Evolutionary conservation across 2,113 vertebrate genomes (phyloP), one percentile per base, ranked within the genome.

Genomic region (Terrapene triunguis): DNA sequence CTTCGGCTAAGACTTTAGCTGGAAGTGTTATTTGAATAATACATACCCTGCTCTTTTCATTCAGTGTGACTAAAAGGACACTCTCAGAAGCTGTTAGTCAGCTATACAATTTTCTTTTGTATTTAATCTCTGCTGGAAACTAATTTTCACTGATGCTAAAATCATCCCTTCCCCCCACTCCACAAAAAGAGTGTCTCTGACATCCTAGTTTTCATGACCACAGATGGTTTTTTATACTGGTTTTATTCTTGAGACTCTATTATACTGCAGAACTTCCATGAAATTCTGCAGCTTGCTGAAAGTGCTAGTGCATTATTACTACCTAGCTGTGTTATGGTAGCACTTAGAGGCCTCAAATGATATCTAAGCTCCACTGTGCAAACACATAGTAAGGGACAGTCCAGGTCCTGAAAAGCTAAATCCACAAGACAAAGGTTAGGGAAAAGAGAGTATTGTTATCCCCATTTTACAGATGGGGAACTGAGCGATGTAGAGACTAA

Each of bases 141-240:
- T 2, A 6, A 8, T 80, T 65, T 53, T 42, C 14, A 35, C 50
- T 82, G n/a, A 19, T 42, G 65, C 1, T 27, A 53, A 53, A 48
- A 82, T 59, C 83, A 3, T 22, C 35, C 65, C 35, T 8, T n/a
- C 65, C 17, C 65, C 8, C 8, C 35, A 9, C 35, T 10, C 65
- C 17, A 17, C 2, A 17, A 81, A 48, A 54, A 88, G 19, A 2
- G 1, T 80, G 8, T 74, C 47, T 35, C 5, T 19, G 12, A 8
- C 25, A 35, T 27, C 62, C 48, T 21, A 38, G 38, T 76, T 65
- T 69, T 86, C 57, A 48, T 17, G 65, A 10, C 14, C 42, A 86
- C 55, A 80, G 38, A 3, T 72, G 44, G 12, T 54, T 32, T 0
- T 0, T 3, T 10, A 25, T 29, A 42, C 57, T 21, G 2, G 62